Evolutionary conservation across 2,888 invertebrate species (phyloP).

Genomic region (Habroteleia sp.): DNA sequence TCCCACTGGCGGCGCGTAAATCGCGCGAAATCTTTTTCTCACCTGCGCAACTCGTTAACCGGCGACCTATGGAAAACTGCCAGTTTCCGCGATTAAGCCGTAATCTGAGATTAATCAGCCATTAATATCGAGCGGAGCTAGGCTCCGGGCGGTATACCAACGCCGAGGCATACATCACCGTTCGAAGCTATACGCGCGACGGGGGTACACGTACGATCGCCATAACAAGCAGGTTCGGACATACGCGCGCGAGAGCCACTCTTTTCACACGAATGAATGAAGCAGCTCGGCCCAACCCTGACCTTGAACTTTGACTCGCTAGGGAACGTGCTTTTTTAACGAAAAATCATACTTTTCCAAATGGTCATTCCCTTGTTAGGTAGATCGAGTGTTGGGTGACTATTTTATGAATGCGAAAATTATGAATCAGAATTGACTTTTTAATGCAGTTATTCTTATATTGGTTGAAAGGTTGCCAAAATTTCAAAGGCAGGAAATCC

Average conservation of each 20-base stretch:
- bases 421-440: too few species aligned
- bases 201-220: slow-evolving; percentile 50
- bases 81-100: slow-evolving; percentile 66
- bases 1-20: slow-evolving; percentile 50
- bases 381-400: slow-evolving; percentile 68
- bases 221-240: slow-evolving; percentile 51
- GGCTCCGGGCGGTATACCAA: slow-evolving; percentile 34
- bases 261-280: slow-evolving; percentile 73
- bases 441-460: too few species aligned
- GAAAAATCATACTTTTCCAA: slow-evolving; percentile 34
- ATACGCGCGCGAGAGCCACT: slow-evolving; percentile 61
- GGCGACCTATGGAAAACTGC: slow-evolving; percentile 51
- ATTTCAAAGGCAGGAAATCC: too few species aligned
- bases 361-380: slow-evolving; percentile 61
- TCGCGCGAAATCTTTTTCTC: slow-evolving; percentile 49
- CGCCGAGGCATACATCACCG: slow-evolving; percentile 55
- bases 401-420: too few species aligned
- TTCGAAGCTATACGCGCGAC: slow-evolving; percentile 55
- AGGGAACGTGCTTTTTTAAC: slow-evolving; percentile 21
- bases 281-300: slow-evolving; percentile 72
- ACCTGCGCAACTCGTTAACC: slow-evolving; percentile 62
- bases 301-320: slow-evolving; percentile 71
- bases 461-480: too few species aligned
- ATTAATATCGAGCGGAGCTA: slow-evolving; percentile 61
- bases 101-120: slow-evolving; percentile 66